Percentiles rank a stretch among this genome's conserved stretches.
These are phyloP conservation scores for Ceryle rudis DNA, from an alignment of 2,797 vertebrate species.

Conservation along the genomic window DNA sequence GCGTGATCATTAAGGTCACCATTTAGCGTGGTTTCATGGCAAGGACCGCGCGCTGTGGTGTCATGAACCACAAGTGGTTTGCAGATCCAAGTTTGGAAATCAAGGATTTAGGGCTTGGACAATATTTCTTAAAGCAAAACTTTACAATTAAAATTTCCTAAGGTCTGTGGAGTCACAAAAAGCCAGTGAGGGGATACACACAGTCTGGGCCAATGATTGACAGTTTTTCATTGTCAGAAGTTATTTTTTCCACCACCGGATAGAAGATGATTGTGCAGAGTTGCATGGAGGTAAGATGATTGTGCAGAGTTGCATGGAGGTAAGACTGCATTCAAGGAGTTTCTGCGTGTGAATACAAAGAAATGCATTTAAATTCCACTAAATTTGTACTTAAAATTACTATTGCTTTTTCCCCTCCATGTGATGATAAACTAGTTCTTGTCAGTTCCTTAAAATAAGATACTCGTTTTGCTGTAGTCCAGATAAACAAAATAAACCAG, in stretches of 20 bases:
- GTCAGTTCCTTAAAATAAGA: not conserved
- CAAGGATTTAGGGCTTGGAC: not conserved
- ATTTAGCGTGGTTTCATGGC: not conserved
- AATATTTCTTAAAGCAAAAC: not conserved
- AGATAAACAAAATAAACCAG: not conserved
- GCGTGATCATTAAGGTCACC: not conserved
- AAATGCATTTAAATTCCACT: not conserved
- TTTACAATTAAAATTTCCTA: not conserved
- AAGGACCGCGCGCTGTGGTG: not conserved
- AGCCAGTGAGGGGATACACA: not conserved
- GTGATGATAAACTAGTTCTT: not conserved
- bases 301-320: not conserved
- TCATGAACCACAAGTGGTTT: slow-evolving; percentile 11
- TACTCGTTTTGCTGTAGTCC: not conserved
- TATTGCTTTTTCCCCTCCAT: not conserved
- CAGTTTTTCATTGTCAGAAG: not conserved
- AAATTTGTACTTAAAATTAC: not conserved
- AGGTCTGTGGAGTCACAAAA: not conserved
- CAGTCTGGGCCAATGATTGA: not conserved
- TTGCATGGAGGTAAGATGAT: not conserved
- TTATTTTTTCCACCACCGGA: not conserved
- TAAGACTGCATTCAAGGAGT: not conserved
- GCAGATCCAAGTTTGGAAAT: slow-evolving; percentile 6
- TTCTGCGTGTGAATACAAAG: not conserved
- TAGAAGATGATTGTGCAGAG: not conserved